Evolutionary conservation across 2,797 vertebrate species (phyloP).

Genomic region (Pelochelys cantorii): DNA sequence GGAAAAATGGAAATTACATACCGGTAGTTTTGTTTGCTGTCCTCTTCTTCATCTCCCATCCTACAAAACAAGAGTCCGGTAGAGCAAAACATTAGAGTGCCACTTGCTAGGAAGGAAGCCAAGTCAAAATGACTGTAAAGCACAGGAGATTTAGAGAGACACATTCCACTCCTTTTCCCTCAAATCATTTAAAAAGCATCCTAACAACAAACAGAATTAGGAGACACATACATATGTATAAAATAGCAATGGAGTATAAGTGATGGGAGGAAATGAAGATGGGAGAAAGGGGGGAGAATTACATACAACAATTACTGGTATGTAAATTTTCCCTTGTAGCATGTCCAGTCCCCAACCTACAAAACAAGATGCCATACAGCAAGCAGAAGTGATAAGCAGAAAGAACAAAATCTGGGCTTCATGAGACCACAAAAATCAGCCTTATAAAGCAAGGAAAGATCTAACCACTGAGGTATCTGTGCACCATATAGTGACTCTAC

Average conservation of each 20-base stretch:
- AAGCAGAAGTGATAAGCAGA: background rate
- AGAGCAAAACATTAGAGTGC: constrained; percentile 67
- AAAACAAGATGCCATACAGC: background rate
- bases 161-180: background rate
- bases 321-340: background rate
- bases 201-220: background rate
- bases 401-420: background rate
- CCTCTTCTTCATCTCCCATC: constrained; percentile 78
- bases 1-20: constrained; percentile 59
- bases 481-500: background rate
- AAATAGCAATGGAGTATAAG: background rate
- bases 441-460: background rate
- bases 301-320: background rate
- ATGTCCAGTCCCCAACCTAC: background rate
- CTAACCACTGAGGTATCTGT: background rate
- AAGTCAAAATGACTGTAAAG: constrained; percentile 56
- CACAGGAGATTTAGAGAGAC: constrained; percentile 36
- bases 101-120: background rate
- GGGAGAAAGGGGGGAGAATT: constrained; percentile 55
- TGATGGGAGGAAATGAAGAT: background rate
- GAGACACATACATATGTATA: background rate
- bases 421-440: background rate
- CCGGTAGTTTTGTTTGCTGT: constrained; percentile 66
- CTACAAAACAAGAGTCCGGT: constrained; percentile 75
- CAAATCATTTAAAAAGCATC: background rate